These are phyloP conservation scores for Mimumesa dahlbomi DNA, from an alignment of 2,888 invertebrate genomes.

Conservation along the genomic window DNA sequence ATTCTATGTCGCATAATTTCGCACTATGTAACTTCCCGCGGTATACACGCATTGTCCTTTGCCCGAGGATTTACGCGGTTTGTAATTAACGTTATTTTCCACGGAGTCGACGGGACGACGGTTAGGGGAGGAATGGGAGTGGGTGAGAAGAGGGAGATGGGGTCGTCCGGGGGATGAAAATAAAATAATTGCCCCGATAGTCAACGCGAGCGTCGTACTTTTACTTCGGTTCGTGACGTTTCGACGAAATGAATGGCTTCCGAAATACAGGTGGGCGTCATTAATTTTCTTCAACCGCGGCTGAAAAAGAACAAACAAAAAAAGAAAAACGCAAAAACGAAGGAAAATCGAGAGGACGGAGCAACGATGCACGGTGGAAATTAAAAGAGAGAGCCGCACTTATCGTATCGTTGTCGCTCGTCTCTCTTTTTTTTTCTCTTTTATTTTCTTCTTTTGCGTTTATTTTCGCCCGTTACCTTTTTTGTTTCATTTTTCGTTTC, in stretches of 20 bases:
- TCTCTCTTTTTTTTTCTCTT: background rate
- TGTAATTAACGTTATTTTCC: slow-evolving; percentile 37
- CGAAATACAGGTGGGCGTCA: slow-evolving; percentile 48
- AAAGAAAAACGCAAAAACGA: too few relatives aligned
- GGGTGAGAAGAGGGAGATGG: too few relatives aligned
- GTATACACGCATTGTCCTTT: slow-evolving; percentile 1
- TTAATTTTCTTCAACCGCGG: slow-evolving; percentile 58
- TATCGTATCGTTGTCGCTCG: slow-evolving; percentile 35
- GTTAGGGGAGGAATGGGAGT: too few relatives aligned
- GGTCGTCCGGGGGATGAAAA: too few relatives aligned
- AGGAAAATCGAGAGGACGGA: too few relatives aligned
- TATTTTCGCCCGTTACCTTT: background rate
- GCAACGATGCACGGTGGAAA: slow-evolving; percentile 40
- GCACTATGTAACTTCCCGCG: background rate
- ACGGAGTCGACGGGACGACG: too few relatives aligned
- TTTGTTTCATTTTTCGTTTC: background rate
- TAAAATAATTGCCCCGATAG: slow-evolving; percentile 40
- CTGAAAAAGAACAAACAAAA: slow-evolving; percentile 54
- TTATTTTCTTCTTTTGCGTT: background rate
- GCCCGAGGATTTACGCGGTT: slow-evolving; percentile 12
- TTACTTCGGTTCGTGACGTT: slow-evolving; percentile 50
- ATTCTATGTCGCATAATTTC: slow-evolving; percentile 2
- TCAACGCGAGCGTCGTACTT: slow-evolving; percentile 40
- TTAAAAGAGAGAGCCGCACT: slow-evolving; percentile 52
- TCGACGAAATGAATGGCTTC: slow-evolving; percentile 51